Conservation (phyloP, 2,797 vertebrate species). For the Notamacropus eugenii region DNA sequence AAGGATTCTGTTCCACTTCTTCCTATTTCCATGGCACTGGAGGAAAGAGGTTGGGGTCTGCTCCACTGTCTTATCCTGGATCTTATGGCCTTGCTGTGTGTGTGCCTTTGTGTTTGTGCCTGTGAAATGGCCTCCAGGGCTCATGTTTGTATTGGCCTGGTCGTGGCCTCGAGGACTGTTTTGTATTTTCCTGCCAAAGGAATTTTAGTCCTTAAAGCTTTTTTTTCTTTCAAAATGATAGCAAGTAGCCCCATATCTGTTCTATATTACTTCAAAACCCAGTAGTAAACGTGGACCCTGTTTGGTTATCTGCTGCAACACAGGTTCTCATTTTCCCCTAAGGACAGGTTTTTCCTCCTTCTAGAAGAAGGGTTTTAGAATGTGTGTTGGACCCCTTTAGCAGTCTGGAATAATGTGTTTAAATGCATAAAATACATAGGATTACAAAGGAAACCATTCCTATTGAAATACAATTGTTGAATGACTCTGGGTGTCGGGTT, state of each 20-base stretch:
- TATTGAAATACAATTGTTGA: not conserved
- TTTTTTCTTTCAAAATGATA: not conserved
- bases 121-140: not conserved
- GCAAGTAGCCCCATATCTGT: not conserved
- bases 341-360: not conserved
- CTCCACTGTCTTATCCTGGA: not conserved
- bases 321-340: not conserved
- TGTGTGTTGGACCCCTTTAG: not conserved
- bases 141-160: not conserved
- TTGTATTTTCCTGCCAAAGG: not conserved
- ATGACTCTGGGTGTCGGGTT: not conserved
- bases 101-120: no score
- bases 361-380: not conserved
- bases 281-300: not conserved
- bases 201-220: not conserved
- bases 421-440: not conserved
- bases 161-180: not conserved
- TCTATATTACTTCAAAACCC: not conserved
- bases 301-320: not conserved
- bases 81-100: not conserved
- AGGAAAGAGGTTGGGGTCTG: slow-evolving; percentile 21
- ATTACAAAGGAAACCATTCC: not conserved
- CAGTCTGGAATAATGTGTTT: not conserved
- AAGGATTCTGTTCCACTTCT: not conserved
- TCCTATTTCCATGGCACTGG: not conserved